Evolutionary conservation across 1,140 invertebrate species (phyloP).

Genomic region (Drosophila jambulina): DNA sequence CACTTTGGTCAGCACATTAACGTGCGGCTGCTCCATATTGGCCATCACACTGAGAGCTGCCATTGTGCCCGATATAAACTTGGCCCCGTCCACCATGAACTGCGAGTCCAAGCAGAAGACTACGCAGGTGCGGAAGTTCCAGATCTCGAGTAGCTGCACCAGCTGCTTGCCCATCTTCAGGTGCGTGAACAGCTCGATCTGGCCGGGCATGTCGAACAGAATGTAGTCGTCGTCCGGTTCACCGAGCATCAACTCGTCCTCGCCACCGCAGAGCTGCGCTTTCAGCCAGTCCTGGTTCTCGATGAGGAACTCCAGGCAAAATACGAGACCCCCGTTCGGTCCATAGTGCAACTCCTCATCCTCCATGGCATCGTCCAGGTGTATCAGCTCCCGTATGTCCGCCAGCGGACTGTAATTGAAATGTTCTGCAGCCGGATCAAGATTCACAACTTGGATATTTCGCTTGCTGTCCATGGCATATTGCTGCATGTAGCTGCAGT

Average conservation of each 20-base stretch:
- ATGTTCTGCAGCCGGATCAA: slow-evolving; percentile 98
- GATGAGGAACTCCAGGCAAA: slow-evolving; percentile 97
- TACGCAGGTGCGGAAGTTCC: slow-evolving; percentile 96
- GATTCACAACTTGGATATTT: slow-evolving; percentile 95
- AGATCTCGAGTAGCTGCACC: slow-evolving; percentile 92
- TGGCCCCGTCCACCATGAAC: slow-evolving; percentile 98
- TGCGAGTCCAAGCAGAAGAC: slow-evolving; percentile 98
- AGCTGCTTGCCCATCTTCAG: slow-evolving; percentile 94
- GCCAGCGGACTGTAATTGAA: slow-evolving; percentile 95
- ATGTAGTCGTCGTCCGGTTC: slow-evolving; percentile 95
- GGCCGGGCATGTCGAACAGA: slow-evolving; percentile 99
- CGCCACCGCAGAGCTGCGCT: slow-evolving; percentile 89
- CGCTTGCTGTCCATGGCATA: slow-evolving; percentile 92
- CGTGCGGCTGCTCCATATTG: slow-evolving; percentile 96
- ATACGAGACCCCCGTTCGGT: slow-evolving; percentile 98
- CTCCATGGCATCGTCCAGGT: slow-evolving; percentile 98
- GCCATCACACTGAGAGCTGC: slow-evolving; percentile 98
- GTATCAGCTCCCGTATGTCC: slow-evolving; percentile 97
- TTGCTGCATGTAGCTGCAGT: slow-evolving; percentile 95
- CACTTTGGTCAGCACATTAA: slow-evolving; percentile 98
- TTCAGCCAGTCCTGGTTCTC: slow-evolving; percentile 97
- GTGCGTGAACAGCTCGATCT: slow-evolving; percentile 99
- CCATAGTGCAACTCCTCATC: slow-evolving; percentile 97
- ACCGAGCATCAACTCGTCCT: slow-evolving; percentile 84
- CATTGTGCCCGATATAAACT: slow-evolving; percentile 98